A percentile compares a stretch with the other conserved stretches of the same genome.
Conservation (phyloP, 2,888 invertebrate genomes). For the Alviniconcha strummeri region DNA sequence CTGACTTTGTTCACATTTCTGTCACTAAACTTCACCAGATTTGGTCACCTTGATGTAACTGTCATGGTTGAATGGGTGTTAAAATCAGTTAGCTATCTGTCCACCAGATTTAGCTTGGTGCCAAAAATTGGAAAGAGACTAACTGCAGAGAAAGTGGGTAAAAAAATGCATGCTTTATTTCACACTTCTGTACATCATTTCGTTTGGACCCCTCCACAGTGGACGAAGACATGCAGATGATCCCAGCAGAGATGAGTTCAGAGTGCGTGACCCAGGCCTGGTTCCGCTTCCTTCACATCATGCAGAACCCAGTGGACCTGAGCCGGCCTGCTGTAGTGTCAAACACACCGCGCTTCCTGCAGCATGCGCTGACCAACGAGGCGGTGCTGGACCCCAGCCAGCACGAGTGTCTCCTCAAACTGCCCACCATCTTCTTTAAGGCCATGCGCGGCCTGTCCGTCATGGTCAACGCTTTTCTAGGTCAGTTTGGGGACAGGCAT, state of each 20-base stretch:
- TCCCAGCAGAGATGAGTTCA: constrained; percentile 90
- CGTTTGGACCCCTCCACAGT: constrained; percentile 75
- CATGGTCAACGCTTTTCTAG: constrained; percentile 95
- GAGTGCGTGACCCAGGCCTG: constrained; percentile 92
- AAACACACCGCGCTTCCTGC: constrained; percentile 83
- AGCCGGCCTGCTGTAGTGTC: constrained; percentile 76
- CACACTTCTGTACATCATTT: no score
- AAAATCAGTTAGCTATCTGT: no score
- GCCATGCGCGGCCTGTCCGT: constrained; percentile 95
- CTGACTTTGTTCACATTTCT: no score
- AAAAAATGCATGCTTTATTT: no score
- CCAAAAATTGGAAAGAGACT: no score
- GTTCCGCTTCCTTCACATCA: constrained; percentile 94
- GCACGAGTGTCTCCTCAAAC: constrained; percentile 77
- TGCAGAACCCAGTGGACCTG: constrained; percentile 95
- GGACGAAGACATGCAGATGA: constrained; percentile 88
- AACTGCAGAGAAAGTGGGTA: no score
- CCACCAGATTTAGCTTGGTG: no score
- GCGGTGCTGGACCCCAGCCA: constrained; percentile 89
- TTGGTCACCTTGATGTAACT: no score
- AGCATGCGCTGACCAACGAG: constrained; percentile 88
- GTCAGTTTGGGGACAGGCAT: constrained; percentile 76
- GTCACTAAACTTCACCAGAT: no score
- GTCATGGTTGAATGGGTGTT: no score
- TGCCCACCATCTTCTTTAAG: constrained; percentile 93